Conservation (phyloP, 2,888 invertebrate genomes). For the Pogonocherus hispidulus region DNA sequence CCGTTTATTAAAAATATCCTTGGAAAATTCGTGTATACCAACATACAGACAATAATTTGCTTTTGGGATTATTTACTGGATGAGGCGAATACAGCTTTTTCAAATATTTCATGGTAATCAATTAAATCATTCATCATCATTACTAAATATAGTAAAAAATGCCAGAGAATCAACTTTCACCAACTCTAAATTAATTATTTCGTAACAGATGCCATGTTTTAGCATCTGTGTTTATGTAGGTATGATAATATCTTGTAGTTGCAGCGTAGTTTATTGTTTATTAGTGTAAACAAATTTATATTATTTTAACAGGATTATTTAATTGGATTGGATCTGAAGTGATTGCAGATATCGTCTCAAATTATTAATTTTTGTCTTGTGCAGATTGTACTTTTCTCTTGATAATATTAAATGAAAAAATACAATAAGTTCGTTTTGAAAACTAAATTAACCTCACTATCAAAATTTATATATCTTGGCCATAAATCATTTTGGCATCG, state of each 20-base stretch:
- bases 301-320: neutral
- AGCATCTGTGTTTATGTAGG: constrained; percentile 1
- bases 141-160: constrained; percentile 1
- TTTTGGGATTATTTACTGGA: neutral
- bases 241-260: neutral
- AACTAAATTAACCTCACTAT: too few relatives aligned
- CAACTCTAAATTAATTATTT: constrained; percentile 18
- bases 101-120: neutral
- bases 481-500: too few relatives aligned
- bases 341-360: too few relatives aligned
- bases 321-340: too few relatives aligned
- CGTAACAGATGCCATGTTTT: constrained; percentile 1
- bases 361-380: too few relatives aligned
- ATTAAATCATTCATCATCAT: too few relatives aligned
- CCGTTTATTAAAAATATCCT: neutral
- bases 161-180: constrained; percentile 8
- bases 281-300: neutral
- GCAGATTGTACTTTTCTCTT: too few relatives aligned
- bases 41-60: neutral
- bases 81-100: neutral
- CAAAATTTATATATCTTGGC: too few relatives aligned
- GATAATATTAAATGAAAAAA: too few relatives aligned
- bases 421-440: too few relatives aligned
- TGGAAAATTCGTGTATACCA: neutral
- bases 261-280: neutral